Evolutionary conservation across 1,140 invertebrate genomes (phyloP), one percentile per base, ranked within the genome.

Genomic region (Drosophila miranda): DNA sequence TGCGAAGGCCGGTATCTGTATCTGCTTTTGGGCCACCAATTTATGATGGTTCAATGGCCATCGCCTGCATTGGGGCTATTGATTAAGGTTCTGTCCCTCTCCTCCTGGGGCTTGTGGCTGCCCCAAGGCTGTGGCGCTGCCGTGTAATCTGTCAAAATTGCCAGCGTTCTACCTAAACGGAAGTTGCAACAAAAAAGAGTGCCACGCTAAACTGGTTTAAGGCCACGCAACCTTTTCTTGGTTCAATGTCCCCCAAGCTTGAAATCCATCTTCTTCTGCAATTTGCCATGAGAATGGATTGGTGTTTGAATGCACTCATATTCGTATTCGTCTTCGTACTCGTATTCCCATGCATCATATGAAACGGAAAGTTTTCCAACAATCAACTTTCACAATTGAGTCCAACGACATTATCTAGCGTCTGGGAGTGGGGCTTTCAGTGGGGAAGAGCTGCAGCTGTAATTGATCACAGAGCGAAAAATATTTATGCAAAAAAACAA

Each of bases 111-210:
- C 54, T 69, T 59, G 49, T 75, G 74, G 82, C 78, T 82, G 34
- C 53, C 73, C 62, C 38, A 13, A 41, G 59, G 49, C 41, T 45
- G n/a, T 8, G 23, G 51, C 61, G 59, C 66, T 81, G 82, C 78
- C 82, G 87, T 86, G 82, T 86, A 86, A 86, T 86, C 82, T 86
- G 82, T 86, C 82, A 86, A 86, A 86, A 86, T 86, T 86, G 75
- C 78, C 69, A 71, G 78, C 42, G 45, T 78, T 78, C 62, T 68
- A 52, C 49, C 54, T 76, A 78, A 86, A 64, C 82, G 82, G 82
- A 86, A 86, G 81, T 86, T 61, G 16, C 43, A 30, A 56, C 78
- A 86, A 86, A 84, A 84, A 77, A 57, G 11, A 57, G 13, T 62
- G 56, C 55, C 48, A 59, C 62, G 74, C 71, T 66, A 82, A 87